These are phyloP conservation scores for Thumatha senex DNA, from an alignment of 2,888 invertebrate species.

Conservation along the genomic window DNA sequence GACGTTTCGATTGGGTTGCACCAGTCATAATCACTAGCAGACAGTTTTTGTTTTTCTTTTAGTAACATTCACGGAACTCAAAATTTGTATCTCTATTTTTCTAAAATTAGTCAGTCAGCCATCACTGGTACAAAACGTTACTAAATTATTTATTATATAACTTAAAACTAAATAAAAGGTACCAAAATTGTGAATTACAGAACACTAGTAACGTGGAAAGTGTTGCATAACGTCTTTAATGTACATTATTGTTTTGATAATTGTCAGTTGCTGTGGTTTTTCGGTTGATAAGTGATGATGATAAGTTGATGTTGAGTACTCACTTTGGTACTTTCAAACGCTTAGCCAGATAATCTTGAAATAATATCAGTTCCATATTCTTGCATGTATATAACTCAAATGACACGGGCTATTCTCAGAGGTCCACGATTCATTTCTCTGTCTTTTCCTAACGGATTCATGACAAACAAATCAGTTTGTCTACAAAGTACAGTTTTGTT, in stretches of 20 bases:
- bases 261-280: constrained; percentile 15
- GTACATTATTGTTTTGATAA: constrained; percentile 22
- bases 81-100: constrained; percentile 28
- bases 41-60: neutral
- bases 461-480: too few species aligned
- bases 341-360: neutral
- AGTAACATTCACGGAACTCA: constrained; percentile 10
- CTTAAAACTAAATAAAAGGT: constrained; percentile 43
- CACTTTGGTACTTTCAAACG: neutral
- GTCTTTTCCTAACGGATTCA: too few species aligned
- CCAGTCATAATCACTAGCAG: too few species aligned
- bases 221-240: constrained; percentile 30
- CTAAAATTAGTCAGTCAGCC: constrained; percentile 44
- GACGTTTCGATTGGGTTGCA: too few species aligned
- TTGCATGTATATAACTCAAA: too few species aligned
- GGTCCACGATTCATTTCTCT: too few species aligned
- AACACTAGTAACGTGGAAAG: constrained; percentile 39
- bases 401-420: too few species aligned
- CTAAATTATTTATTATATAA: constrained; percentile 65
- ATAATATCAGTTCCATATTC: too few species aligned
- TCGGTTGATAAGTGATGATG: constrained; percentile 12
- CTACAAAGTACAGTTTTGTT: too few species aligned
- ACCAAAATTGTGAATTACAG: constrained; percentile 31
- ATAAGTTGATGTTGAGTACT: neutral
- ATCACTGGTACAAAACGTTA: constrained; percentile 48